Percentiles rank a stretch among this genome's conserved stretches.
phyloP scores from a whole-genome alignment of 1,140 invertebrate species.

The Akabosia matsudoensis region DNA sequence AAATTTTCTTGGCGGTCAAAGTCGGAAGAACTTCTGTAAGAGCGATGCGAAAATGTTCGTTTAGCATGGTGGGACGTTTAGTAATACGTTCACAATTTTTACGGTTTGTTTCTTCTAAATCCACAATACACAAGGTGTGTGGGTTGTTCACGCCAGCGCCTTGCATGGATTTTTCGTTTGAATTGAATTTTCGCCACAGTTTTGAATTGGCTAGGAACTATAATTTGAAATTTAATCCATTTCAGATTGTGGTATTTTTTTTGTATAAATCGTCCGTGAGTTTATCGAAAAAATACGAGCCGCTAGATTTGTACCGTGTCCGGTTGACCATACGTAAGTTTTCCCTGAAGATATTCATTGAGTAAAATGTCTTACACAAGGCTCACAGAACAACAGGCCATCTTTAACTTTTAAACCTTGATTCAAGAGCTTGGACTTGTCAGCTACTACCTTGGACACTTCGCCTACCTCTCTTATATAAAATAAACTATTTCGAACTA shows the following conservation, averaged over 20 bases:
- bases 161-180: background rate
- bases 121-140: background rate
- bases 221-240: background rate
- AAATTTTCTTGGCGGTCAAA: background rate
- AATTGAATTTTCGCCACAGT: background rate
- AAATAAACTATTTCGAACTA: too few species aligned
- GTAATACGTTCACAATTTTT: constrained; percentile 19
- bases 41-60: background rate
- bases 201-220: background rate
- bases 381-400: background rate
- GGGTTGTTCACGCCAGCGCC: background rate
- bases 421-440: background rate
- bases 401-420: background rate
- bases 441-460: too few species aligned
- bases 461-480: too few species aligned
- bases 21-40: background rate
- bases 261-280: background rate
- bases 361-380: background rate
- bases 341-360: background rate
- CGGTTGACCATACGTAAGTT: background rate
- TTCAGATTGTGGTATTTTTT: background rate
- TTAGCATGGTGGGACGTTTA: background rate
- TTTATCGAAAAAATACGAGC: background rate
- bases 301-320: background rate
- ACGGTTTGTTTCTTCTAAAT: background rate